A percentile compares a stretch with the other conserved stretches of the same genome.
Evolutionary conservation across 2,113 vertebrate species (phyloP).

Genomic region (Brienomyrus brachyistius): DNA sequence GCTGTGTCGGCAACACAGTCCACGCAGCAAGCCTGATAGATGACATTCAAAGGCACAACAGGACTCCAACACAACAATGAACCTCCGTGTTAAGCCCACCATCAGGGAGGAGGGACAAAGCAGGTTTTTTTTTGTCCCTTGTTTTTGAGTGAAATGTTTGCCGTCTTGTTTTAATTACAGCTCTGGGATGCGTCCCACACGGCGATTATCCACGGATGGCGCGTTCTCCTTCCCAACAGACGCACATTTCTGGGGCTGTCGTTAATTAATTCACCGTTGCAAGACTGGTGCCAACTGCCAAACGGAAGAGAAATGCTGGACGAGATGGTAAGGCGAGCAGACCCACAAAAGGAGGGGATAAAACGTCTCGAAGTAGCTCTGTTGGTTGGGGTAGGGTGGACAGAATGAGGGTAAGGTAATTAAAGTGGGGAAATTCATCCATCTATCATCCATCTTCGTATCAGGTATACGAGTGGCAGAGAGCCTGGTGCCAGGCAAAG

Average conservation of each 20-base stretch:
- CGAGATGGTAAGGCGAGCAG: background rate
- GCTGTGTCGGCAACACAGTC: background rate
- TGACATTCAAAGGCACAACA: background rate
- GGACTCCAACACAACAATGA: background rate
- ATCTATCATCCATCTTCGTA: background rate
- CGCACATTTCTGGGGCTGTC: background rate
- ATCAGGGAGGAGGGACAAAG: background rate
- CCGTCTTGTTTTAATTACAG: constrained; percentile 18
- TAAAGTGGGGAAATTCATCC: background rate
- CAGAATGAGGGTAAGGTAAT: background rate
- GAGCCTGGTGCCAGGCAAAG: background rate
- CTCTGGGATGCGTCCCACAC: background rate
- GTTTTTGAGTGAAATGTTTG: constrained; percentile 3
- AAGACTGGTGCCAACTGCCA: background rate
- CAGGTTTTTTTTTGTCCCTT: background rate
- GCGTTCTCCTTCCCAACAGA: background rate
- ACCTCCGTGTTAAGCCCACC: background rate
- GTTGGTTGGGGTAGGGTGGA: background rate
- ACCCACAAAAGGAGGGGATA: background rate
- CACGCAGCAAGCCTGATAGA: background rate
- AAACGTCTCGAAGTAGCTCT: background rate
- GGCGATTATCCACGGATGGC: background rate
- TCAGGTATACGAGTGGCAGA: background rate
- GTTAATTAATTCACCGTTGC: background rate
- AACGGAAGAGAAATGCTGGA: background rate